These are phyloP conservation scores for Autographa pulchrina DNA, from an alignment of 2,888 invertebrate genomes.

Conservation along the genomic window DNA sequence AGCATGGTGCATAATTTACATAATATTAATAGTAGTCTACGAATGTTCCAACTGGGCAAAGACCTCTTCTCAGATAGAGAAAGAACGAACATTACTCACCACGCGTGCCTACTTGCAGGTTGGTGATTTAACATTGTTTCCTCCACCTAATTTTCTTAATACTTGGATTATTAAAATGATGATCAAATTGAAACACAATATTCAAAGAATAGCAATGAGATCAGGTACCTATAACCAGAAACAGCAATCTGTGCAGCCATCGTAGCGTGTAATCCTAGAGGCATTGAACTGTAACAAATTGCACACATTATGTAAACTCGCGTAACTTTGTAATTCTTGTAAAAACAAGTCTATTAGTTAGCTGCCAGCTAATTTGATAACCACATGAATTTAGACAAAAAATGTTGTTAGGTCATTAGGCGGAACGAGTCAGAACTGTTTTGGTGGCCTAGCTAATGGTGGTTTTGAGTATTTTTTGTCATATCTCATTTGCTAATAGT, in stretches of 20 bases:
- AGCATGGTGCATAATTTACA: no score
- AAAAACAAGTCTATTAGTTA: slow-evolving; percentile 23
- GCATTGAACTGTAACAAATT: slow-evolving; percentile 25
- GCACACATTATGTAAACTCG: slow-evolving; percentile 11
- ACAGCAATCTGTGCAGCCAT: background rate
- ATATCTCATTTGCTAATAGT: background rate
- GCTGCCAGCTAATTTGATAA: slow-evolving; percentile 17
- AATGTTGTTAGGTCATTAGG: slow-evolving; percentile 7
- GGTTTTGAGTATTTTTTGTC: background rate
- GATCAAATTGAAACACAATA: background rate
- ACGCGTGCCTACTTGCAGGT: no score
- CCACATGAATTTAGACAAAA: slow-evolving; percentile 24
- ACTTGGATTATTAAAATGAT: no score
- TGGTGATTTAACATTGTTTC: no score
- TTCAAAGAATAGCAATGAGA: background rate
- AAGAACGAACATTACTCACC: no score
- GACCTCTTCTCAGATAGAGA: no score
- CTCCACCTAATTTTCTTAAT: no score
- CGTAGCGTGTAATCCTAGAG: background rate
- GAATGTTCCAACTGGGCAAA: no score
- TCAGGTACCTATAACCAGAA: slow-evolving; percentile 1
- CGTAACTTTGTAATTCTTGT: slow-evolving; percentile 22
- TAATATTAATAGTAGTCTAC: no score
- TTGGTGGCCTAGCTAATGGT: background rate
- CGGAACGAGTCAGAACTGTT: background rate